Conservation (phyloP, 2,888 invertebrate species). For the Hermodice carunculata region DNA sequence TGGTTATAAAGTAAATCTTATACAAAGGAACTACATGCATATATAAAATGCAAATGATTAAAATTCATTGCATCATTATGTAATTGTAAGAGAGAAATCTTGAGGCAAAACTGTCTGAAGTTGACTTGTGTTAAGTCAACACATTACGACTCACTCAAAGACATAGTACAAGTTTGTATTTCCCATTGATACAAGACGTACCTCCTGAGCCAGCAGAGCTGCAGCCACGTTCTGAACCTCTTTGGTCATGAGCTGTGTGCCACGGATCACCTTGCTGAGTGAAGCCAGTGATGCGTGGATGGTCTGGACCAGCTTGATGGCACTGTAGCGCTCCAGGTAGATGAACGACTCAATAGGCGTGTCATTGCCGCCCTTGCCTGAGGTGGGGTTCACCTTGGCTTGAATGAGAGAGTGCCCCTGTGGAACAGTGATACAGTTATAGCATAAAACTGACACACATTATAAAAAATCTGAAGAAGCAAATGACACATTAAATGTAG, state of each 20-base stretch:
- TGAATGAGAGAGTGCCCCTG: constrained; percentile 67
- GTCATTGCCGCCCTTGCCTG: constrained; percentile 59
- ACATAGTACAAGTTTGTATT: too few species aligned
- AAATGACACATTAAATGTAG: too few species aligned
- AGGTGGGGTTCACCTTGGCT: constrained; percentile 61
- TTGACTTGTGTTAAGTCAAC: not conserved
- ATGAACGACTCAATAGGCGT: constrained; percentile 76
- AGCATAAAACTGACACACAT: not conserved
- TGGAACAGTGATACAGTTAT: not conserved
- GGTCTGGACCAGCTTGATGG: constrained; percentile 75
- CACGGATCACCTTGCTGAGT: constrained; percentile 76
- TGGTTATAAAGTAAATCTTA: too few species aligned
- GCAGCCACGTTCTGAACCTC: constrained; percentile 71
- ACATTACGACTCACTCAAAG: not conserved
- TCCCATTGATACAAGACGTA: too few species aligned
- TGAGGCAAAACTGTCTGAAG: too few species aligned
- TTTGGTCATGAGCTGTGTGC: constrained; percentile 72
- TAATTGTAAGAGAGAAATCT: too few species aligned
- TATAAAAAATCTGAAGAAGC: not conserved
- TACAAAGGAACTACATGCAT: too few species aligned
- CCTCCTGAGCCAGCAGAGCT: constrained; percentile 74
- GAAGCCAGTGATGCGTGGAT: constrained; percentile 76
- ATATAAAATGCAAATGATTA: too few species aligned
- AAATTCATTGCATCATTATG: too few species aligned
- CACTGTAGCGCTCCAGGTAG: constrained; percentile 75